phyloP scores from a whole-genome alignment of 2,888 invertebrate genomes.

The Tricholauxania praeusta region DNA sequence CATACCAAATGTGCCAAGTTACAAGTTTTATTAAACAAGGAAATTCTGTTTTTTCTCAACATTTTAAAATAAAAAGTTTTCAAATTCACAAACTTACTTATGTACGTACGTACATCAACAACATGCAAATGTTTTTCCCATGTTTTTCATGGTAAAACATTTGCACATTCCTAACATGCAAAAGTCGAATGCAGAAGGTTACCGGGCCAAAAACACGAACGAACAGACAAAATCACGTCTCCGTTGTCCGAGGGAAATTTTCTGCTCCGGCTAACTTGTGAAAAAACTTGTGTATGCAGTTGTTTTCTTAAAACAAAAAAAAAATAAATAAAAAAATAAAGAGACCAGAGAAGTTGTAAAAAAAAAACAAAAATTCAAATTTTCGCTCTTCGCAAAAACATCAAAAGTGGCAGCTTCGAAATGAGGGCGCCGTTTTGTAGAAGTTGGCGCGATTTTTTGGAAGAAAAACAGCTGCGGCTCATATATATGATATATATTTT shows the following conservation, averaged over 20 bases:
- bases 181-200: too few species aligned
- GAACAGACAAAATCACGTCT: background rate
- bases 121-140: too few species aligned
- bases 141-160: too few species aligned
- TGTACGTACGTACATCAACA: too few species aligned
- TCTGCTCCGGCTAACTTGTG: background rate
- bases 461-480: slow-evolving; percentile 1
- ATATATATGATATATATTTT: background rate
- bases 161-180: too few species aligned
- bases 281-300: background rate
- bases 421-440: background rate
- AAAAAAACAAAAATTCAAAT: background rate
- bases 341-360: background rate
- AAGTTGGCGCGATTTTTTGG: background rate
- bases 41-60: too few species aligned
- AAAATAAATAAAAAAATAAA: too few species aligned
- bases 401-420: background rate
- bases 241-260: background rate
- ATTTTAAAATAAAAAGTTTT: too few species aligned
- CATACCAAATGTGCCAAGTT: too few species aligned
- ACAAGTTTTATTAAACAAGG: too few species aligned
- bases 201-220: too few species aligned
- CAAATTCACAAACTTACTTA: too few species aligned
- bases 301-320: background rate
- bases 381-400: background rate